Conservation (phyloP, 35 echinoderm and acorn worm genomes). For the Ophioderma brevispina region DNA sequence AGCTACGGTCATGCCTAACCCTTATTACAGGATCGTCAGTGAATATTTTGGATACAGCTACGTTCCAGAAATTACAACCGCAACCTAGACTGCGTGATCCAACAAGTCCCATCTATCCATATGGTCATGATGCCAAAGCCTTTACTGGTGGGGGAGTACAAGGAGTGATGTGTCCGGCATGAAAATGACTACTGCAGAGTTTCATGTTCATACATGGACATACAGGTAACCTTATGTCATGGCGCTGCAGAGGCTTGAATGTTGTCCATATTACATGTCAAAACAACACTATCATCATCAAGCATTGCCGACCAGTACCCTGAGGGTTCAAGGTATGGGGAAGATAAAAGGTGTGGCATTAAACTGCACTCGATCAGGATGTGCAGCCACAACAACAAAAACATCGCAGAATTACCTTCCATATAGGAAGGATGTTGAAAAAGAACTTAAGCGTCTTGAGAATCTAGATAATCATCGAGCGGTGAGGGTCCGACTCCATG, state of each 20-base stretch:
- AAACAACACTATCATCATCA: too few relatives aligned
- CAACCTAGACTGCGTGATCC: background rate
- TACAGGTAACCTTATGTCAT: background rate
- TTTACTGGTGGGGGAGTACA: background rate
- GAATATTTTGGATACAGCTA: background rate
- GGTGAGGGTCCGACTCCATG: conserved; percentile 63
- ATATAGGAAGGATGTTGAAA: conserved; percentile 54
- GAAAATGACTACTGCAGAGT: background rate
- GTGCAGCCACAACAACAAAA: conserved; percentile 44
- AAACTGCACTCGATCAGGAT: conserved; percentile 43
- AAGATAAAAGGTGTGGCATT: conserved; percentile 47
- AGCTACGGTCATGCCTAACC: too few relatives aligned
- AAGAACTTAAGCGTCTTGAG: conserved; percentile 39
- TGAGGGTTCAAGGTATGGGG: conserved; percentile 15
- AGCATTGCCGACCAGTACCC: background rate
- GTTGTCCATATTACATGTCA: too few relatives aligned
- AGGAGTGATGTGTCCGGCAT: background rate
- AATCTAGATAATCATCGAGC: conserved; percentile 51
- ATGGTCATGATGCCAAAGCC: background rate
- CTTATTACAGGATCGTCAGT: conserved; percentile 34
- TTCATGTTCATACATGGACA: background rate
- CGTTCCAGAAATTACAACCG: background rate
- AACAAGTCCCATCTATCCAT: too few relatives aligned
- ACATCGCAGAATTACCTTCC: conserved; percentile 60
- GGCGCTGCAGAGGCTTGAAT: background rate